phyloP scores from a whole-genome alignment of 2,797 vertebrate genomes.

The Scolopax rusticola region DNA sequence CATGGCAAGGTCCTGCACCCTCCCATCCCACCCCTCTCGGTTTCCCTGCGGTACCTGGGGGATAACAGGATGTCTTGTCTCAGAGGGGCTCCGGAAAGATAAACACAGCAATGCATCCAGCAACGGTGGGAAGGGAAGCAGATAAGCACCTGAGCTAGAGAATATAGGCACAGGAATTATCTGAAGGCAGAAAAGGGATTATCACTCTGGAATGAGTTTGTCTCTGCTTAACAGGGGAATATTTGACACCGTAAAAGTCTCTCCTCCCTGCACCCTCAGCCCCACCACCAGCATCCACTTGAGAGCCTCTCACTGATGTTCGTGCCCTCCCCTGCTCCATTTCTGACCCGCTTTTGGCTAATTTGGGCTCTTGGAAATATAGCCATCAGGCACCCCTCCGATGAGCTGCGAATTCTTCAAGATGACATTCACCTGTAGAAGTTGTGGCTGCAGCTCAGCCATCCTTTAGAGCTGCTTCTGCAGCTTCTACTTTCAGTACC shows the following conservation, averaged over 20 bases:
- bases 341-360: not conserved
- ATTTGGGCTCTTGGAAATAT: not conserved
- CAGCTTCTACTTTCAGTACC: not conserved
- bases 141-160: not conserved
- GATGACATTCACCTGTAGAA: not conserved
- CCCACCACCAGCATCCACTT: not conserved
- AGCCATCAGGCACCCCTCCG: not conserved
- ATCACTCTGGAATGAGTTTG: not conserved
- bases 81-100: not conserved
- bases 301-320: not conserved
- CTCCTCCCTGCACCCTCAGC: not conserved
- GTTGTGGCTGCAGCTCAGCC: not conserved
- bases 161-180: not conserved
- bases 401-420: not conserved
- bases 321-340: accelerated
- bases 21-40: not conserved
- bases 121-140: not conserved
- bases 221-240: not conserved
- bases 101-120: not conserved
- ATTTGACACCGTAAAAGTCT: not conserved
- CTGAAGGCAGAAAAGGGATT: not conserved
- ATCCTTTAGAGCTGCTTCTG: not conserved
- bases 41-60: not conserved
- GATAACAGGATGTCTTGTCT: not conserved
- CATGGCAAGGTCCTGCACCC: not conserved